These are phyloP conservation scores for Pangasius macronema DNA, from an alignment of 2,797 vertebrate species.

Conservation along the genomic window DNA sequence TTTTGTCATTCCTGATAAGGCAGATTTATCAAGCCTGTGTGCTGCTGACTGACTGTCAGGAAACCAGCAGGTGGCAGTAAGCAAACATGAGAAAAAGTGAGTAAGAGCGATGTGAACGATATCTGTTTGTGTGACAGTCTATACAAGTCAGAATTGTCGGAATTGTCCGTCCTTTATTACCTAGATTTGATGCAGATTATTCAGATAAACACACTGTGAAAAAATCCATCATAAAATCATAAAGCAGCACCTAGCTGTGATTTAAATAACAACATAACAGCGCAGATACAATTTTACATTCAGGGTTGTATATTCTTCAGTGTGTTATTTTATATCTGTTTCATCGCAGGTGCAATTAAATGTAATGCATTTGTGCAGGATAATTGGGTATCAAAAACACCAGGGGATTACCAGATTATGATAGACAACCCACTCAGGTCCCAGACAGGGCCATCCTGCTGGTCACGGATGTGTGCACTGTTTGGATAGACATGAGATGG, in stretches of 20 bases:
- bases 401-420: constrained; percentile 50
- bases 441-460: constrained; percentile 70
- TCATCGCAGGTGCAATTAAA: constrained; percentile 48
- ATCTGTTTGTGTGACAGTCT: too few species aligned
- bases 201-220: constrained; percentile 12
- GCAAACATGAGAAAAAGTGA: constrained; percentile 34
- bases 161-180: too few species aligned
- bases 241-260: background rate
- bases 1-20: background rate
- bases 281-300: background rate
- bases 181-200: constrained; percentile 25
- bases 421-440: constrained; percentile 64
- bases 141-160: too few species aligned
- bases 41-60: background rate
- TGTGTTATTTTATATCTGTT: constrained; percentile 37
- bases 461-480: constrained; percentile 71
- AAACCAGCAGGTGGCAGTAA: constrained; percentile 54
- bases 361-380: constrained; percentile 42
- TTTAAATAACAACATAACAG: constrained; percentile 9
- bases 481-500: constrained; percentile 88
- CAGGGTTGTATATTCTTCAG: background rate
- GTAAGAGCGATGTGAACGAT: too few species aligned
- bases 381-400: constrained; percentile 43
- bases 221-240: constrained; percentile 6
- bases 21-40: background rate